phyloP scores from a whole-genome alignment of 2,888 invertebrate genomes.

The Leucophenga montana region DNA sequence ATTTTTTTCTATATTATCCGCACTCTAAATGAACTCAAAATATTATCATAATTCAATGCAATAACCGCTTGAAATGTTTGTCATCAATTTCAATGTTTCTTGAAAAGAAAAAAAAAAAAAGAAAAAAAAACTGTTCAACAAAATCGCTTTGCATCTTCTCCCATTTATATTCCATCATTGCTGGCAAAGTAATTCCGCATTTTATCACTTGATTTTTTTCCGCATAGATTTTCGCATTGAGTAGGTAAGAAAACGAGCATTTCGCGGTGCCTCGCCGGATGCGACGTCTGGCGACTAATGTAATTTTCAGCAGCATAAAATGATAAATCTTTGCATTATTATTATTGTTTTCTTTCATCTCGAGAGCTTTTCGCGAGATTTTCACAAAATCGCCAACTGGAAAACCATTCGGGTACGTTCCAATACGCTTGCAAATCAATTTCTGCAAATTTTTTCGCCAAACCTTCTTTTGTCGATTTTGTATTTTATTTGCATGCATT shows the following conservation, averaged over 20 bases:
- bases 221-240: too few relatives aligned
- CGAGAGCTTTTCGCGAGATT: neutral
- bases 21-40: neutral
- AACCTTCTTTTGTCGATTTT: neutral
- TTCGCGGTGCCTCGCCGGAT: too few relatives aligned
- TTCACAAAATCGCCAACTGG: too few relatives aligned
- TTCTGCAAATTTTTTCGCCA: neutral
- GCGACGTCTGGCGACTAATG: conserved; percentile 1
- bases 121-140: too few relatives aligned
- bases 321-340: conserved; percentile 13
- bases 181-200: too few relatives aligned
- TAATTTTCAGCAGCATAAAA: conserved; percentile 8
- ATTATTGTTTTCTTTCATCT: conserved; percentile 19
- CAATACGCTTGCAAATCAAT: conserved; percentile 8
- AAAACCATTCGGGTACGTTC: neutral
- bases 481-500: conserved; percentile 7
- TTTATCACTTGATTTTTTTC: too few relatives aligned
- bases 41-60: conserved; percentile 1
- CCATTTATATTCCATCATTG: too few relatives aligned
- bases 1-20: too few relatives aligned
- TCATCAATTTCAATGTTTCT: conserved; percentile 8
- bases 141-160: too few relatives aligned
- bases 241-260: too few relatives aligned
- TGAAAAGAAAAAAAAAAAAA: too few relatives aligned
- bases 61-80: conserved; percentile 19